Conservation (phyloP, 2,888 invertebrate genomes). For the Augiades crinisus region DNA sequence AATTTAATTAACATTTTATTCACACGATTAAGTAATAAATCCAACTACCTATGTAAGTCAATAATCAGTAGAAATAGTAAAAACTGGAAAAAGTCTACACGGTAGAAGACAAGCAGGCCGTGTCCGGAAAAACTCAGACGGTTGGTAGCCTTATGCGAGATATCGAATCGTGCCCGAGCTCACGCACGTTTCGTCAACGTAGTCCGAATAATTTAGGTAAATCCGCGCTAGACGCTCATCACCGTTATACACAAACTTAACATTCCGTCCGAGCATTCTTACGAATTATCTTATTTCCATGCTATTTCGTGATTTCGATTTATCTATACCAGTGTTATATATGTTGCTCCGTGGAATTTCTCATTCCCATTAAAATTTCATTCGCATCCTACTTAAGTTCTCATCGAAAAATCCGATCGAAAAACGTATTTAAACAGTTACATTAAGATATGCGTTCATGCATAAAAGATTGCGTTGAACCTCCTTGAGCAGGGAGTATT, state of each 20-base stretch:
- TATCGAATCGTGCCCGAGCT: constrained; percentile 47
- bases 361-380: constrained; percentile 45
- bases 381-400: constrained; percentile 43
- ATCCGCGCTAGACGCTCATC: constrained; percentile 61
- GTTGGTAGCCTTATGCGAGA: too few relatives aligned
- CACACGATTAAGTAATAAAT: too few relatives aligned
- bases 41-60: too few relatives aligned
- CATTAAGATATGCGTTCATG: constrained; percentile 23
- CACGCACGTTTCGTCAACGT: constrained; percentile 59
- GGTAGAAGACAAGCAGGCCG: too few relatives aligned
- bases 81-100: too few relatives aligned
- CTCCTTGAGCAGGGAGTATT: constrained; percentile 5
- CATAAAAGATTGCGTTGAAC: constrained; percentile 21
- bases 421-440: constrained; percentile 22
- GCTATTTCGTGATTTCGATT: constrained; percentile 58
- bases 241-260: constrained; percentile 64
- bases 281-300: constrained; percentile 69
- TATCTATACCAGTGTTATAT: constrained; percentile 41
- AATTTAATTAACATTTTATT: too few relatives aligned
- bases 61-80: too few relatives aligned
- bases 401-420: constrained; percentile 39
- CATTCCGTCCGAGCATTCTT: constrained; percentile 55
- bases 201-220: constrained; percentile 74
- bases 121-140: too few relatives aligned
- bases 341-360: constrained; percentile 28